Conservation (phyloP, 2,797 vertebrate genomes). For the Hemitrygon akajei region DNA sequence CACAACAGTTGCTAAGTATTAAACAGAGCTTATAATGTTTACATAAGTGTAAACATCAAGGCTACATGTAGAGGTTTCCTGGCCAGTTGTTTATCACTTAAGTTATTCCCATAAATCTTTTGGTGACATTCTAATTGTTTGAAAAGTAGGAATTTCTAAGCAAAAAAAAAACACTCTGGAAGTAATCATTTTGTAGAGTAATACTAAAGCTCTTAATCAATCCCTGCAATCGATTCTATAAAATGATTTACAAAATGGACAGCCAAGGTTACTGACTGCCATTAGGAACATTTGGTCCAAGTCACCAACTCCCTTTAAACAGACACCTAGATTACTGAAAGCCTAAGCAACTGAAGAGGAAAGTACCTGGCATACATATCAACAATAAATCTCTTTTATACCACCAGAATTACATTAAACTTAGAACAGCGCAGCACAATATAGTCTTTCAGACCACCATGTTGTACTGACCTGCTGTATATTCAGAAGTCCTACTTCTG, state of each 20-base stretch:
- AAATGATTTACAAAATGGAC: background rate
- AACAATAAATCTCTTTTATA: background rate
- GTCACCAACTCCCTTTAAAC: background rate
- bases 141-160: background rate
- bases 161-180: background rate
- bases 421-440: too few species aligned
- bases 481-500: too few species aligned
- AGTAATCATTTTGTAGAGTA: background rate
- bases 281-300: background rate
- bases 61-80: background rate
- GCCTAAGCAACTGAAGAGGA: background rate
- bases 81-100: background rate
- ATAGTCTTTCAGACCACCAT: too few species aligned
- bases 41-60: background rate
- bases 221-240: background rate
- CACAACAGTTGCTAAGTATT: conserved; percentile 6
- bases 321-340: background rate
- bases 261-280: too few species aligned
- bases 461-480: too few species aligned
- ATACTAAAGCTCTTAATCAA: background rate
- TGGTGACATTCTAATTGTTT: background rate
- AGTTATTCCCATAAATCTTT: background rate
- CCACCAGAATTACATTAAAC: background rate
- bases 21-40: background rate
- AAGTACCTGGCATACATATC: background rate